A percentile compares a stretch with the other conserved stretches of the same genome.
Conservation (phyloP, 2,113 vertebrate genomes). For the Pelmatolapia mariae region DNA sequence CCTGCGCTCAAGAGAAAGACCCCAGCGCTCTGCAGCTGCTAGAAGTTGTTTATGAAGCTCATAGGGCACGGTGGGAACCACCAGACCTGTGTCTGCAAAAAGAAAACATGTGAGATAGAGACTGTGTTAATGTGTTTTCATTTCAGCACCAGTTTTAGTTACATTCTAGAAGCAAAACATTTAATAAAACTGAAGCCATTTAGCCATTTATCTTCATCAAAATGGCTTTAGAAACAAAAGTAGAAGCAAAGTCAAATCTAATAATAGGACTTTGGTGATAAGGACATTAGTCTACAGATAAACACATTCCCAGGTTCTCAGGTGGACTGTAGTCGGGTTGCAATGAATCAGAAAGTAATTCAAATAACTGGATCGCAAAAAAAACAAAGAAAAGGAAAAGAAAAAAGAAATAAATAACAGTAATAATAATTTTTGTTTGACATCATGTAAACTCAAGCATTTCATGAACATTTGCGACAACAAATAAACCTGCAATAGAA, state of each 20-base stretch:
- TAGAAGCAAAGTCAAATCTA: background rate
- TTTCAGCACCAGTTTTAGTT: background rate
- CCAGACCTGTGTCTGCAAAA: constrained; percentile 82
- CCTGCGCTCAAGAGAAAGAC: constrained; percentile 82
- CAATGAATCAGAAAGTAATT: background rate
- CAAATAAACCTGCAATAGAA: no score
- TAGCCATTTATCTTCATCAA: background rate
- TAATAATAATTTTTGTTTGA: background rate
- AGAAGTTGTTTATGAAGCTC: constrained; percentile 87
- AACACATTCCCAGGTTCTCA: background rate
- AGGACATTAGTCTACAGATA: background rate
- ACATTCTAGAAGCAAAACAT: background rate
- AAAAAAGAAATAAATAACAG: rapidly evolving
- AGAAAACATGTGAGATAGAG: background rate
- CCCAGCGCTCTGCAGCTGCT: constrained; percentile 80
- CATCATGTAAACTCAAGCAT: no score
- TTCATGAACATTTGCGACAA: no score
- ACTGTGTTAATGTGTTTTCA: background rate
- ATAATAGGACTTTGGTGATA: background rate
- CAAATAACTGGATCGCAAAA: background rate
- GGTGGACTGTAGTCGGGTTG: background rate
- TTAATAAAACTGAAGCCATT: background rate
- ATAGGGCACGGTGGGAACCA: constrained; percentile 85
- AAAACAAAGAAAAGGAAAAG: rapidly evolving
- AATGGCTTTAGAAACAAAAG: background rate